Evolutionary conservation across 2,888 invertebrate genomes (phyloP).

Genomic region (Alviniconcha strummeri): DNA sequence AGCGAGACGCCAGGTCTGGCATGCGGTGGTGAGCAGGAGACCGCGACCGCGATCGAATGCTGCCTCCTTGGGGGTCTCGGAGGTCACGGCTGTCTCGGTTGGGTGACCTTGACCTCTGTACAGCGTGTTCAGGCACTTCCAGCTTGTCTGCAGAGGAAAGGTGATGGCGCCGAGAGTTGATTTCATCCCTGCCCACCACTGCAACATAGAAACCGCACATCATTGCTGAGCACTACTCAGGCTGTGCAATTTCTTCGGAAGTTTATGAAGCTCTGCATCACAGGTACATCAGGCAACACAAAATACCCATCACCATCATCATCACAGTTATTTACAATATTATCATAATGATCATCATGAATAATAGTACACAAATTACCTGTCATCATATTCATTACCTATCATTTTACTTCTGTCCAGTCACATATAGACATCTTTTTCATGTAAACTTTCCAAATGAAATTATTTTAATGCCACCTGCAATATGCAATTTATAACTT

Average conservation of each 20-base stretch:
- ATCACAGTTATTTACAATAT: no score
- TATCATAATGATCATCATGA: no score
- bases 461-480: no score
- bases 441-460: no score
- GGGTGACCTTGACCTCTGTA: constrained; percentile 61
- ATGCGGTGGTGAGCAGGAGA: constrained; percentile 63
- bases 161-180: constrained; percentile 50
- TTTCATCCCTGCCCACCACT: constrained; percentile 55
- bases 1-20: constrained; percentile 77
- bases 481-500: no score
- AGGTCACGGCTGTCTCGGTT: constrained; percentile 44
- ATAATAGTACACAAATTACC: no score
- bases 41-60: constrained; percentile 48
- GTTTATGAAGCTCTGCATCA: not conserved
- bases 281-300: not conserved
- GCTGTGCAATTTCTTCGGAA: no score
- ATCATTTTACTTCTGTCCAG: no score
- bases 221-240: no score
- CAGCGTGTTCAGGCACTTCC: constrained; percentile 58
- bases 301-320: no score
- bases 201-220: constrained; percentile 9
- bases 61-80: constrained; percentile 40
- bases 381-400: no score
- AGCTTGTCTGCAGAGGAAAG: constrained; percentile 54
- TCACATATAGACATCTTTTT: no score